phyloP scores from a whole-genome alignment of 2,113 vertebrate species.

The Austrofundulus limnaeus region DNA sequence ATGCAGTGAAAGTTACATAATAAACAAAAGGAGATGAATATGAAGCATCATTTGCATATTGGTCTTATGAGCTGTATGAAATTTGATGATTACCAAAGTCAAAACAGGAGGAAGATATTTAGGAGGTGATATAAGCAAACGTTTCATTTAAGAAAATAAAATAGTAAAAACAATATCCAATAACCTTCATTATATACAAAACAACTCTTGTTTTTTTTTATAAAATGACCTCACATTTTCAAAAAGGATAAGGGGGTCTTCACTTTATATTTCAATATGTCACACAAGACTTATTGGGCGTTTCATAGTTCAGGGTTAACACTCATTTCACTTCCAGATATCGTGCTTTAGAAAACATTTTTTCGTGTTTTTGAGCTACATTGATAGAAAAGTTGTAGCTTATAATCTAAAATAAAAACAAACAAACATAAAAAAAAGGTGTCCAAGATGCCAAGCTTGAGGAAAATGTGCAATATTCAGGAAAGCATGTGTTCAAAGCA shows the following conservation, averaged over 20 bases:
- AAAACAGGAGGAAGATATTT: constrained; percentile 31
- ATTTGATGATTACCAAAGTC: constrained; percentile 18
- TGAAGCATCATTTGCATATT: constrained; percentile 45
- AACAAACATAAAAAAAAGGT: constrained; percentile 29
- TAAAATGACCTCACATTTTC: constrained; percentile 39
- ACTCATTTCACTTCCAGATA: constrained; percentile 35
- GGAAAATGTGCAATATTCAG: constrained; percentile 26
- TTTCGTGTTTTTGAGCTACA: constrained; percentile 24
- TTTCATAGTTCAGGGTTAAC: constrained; percentile 33
- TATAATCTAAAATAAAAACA: constrained; percentile 20
- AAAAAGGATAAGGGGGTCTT: constrained; percentile 35
- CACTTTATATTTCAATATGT: constrained; percentile 33
- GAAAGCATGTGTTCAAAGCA: constrained; percentile 35
- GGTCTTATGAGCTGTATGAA: constrained; percentile 22
- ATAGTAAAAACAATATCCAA: constrained; percentile 28
- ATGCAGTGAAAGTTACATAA: constrained; percentile 2
- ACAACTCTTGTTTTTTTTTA: constrained; percentile 24
- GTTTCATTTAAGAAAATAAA: constrained; percentile 36
- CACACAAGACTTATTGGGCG: constrained; percentile 44
- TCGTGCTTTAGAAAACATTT: constrained; percentile 11
- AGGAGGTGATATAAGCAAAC: constrained; percentile 23
- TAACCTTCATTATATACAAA: constrained; percentile 49
- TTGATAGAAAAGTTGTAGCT: constrained; percentile 22
- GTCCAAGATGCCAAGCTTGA: constrained; percentile 15
- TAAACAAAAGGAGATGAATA: constrained; percentile 26